Base-by-base conservation (phyloP, 2,888 invertebrate species). In the Charanyca ferruginea region DNA sequence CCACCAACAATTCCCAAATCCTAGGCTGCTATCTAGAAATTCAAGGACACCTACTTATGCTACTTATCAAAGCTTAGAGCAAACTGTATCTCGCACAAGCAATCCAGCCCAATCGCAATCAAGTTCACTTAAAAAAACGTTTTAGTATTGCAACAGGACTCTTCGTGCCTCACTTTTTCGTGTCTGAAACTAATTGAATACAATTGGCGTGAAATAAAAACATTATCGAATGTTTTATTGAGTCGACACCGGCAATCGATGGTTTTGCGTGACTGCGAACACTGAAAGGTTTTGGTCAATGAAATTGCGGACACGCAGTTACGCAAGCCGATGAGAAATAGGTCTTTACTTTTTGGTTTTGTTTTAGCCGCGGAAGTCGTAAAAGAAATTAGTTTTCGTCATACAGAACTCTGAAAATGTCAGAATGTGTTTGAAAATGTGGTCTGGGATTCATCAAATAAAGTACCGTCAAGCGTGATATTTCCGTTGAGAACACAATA, bases 111-210 rank as follows among this genome's bases (percentile, higher is more conserved):
- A 20, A 9, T 51, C 3, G 22, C 9, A 62, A 62, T 0, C 9
- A 7, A 47, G 8, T 62, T 45, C 20, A 51, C 11, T 32, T 42
- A 32, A 62, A 67, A 48, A 52, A 58, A 51, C 35, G 8, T 52
- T 65, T 18, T 23, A 45, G 32, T 80, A 75, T 82, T 85, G 76
- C 84, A 82, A 83, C 84, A 86, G 83, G 74, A 78, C 62, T 80
- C 69, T 71, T 77, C 73, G 81, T 83, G 81, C 70, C 73, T 73
- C 64, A 81, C 68, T 79, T 82, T 81, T 85, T 86, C 90, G 86
- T 90, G 89, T 84, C 84, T 83, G 88, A 80, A 86, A 86, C 88
- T 83, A 90, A 90, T 91, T 87, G 85, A 83, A 80, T 78, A 83
- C 83, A 87, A 86, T 87, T 83, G 81, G 78, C 79, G 77, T 86